A percentile compares a stretch with the other conserved stretches of the same genome.
Conservation (phyloP, 2,888 invertebrate genomes). For the Seladonia tumulorum region DNA sequence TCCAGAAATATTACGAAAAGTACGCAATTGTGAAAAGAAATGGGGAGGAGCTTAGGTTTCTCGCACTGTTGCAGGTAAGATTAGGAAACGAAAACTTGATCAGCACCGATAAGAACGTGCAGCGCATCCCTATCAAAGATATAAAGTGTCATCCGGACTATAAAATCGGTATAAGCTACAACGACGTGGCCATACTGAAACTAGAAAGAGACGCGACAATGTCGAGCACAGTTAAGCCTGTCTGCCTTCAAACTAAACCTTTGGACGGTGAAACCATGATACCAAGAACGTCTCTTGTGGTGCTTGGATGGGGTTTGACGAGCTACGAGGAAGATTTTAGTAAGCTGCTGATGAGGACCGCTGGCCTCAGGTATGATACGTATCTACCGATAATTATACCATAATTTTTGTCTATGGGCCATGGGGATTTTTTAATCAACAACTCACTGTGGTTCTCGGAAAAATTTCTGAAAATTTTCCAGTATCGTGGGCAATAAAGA, state of each 20-base stretch:
- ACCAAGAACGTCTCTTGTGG: constrained; percentile 68
- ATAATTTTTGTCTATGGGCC: too few relatives aligned
- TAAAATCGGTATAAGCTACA: constrained; percentile 71
- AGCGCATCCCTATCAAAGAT: constrained; percentile 70
- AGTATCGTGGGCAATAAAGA: constrained; percentile 70
- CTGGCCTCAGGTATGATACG: constrained; percentile 70
- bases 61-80: constrained; percentile 70
- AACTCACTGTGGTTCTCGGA: too few relatives aligned
- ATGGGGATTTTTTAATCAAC: too few relatives aligned
- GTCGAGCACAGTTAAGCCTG: constrained; percentile 71
- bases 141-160: constrained; percentile 76
- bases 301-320: constrained; percentile 78
- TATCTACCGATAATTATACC: too few relatives aligned
- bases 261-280: constrained; percentile 8
- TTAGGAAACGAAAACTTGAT: constrained; percentile 74
- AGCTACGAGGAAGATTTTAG: constrained; percentile 54
- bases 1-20: too few relatives aligned
- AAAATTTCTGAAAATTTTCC: constrained; percentile 20
- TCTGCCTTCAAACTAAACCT: constrained; percentile 77
- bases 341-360: constrained; percentile 72
- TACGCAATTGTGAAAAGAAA: too few relatives aligned
- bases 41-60: too few relatives aligned
- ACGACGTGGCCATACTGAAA: constrained; percentile 78
- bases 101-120: constrained; percentile 54
- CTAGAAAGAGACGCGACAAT: constrained; percentile 66